phyloP scores from a whole-genome alignment of 2,113 vertebrate genomes.

The Coregonus clupeaformis region DNA sequence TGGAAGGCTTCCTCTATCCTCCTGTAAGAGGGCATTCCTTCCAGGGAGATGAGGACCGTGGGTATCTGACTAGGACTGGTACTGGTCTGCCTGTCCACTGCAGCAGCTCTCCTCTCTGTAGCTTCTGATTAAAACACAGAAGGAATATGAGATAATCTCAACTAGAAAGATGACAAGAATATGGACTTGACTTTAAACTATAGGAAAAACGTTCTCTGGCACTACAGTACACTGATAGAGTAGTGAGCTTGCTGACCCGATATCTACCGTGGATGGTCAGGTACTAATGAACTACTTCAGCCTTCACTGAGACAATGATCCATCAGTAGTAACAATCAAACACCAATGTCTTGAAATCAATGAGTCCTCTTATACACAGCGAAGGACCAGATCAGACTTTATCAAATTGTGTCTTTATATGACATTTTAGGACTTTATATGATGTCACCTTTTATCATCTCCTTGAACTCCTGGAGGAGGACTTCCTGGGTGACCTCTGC shows the following conservation, averaged over 20 bases:
- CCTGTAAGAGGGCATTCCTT: slow-evolving; percentile 62
- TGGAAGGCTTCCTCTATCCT: slow-evolving; percentile 87
- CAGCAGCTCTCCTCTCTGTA: slow-evolving; percentile 75
- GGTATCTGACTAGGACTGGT: slow-evolving; percentile 74
- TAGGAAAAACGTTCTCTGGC: too few species aligned
- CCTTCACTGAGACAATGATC: background rate
- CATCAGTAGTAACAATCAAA: background rate
- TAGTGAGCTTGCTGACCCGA: too few species aligned
- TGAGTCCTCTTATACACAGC: background rate
- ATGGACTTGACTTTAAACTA: background rate
- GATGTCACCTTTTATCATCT: slow-evolving; percentile 84
- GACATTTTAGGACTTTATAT: too few species aligned
- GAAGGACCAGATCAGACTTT: background rate
- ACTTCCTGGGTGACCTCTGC: slow-evolving; percentile 85
- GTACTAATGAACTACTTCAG: too few species aligned
- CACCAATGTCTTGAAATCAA: background rate
- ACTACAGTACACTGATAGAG: too few species aligned
- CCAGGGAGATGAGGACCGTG: slow-evolving; percentile 74
- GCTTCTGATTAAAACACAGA: slow-evolving; percentile 77
- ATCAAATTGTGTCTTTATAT: too few species aligned
- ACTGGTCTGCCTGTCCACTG: slow-evolving; percentile 60
- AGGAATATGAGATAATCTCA: background rate
- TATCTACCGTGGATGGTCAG: too few species aligned
- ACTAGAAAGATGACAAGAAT: background rate
- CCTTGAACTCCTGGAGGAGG: slow-evolving; percentile 87